phyloP scores from a whole-genome alignment of 2,888 invertebrate species.

The Drosophila anomelani region DNA sequence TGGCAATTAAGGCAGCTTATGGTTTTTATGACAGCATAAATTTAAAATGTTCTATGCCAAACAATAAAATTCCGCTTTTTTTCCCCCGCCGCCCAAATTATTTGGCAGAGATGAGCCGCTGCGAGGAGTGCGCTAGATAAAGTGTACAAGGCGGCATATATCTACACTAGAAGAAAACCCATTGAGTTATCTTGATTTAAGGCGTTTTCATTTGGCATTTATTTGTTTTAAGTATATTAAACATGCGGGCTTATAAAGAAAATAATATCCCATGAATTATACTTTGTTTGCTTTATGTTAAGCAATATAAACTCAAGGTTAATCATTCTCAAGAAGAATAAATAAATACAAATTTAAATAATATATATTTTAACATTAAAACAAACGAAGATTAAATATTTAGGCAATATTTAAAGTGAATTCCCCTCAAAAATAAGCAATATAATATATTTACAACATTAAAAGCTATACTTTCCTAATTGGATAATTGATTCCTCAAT shows the following conservation, averaged over 20 bases:
- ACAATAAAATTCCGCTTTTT: slow-evolving; percentile 56
- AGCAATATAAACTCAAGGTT: too few relatives aligned
- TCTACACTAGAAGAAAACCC: slow-evolving; percentile 6
- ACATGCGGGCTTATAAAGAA: not conserved
- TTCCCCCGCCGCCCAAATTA: slow-evolving; percentile 57
- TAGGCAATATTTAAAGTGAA: not conserved
- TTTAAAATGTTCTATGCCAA: slow-evolving; percentile 71
- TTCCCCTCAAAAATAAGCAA: not conserved
- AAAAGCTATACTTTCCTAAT: too few relatives aligned
- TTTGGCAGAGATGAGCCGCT: slow-evolving; percentile 46
- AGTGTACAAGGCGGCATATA: slow-evolving; percentile 11
- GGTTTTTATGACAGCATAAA: slow-evolving; percentile 79
- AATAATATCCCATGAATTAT: not conserved
- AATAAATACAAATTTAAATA: not conserved
- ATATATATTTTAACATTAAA: not conserved
- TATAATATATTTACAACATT: not conserved
- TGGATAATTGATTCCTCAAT: not conserved
- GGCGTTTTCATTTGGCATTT: not conserved
- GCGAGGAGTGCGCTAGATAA: slow-evolving; percentile 17
- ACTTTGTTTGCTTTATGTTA: not conserved
- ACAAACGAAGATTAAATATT: not conserved
- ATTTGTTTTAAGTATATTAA: not conserved
- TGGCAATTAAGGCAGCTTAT: slow-evolving; percentile 80
- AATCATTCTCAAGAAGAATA: not conserved
- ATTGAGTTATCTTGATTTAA: slow-evolving; percentile 7